phyloP scores from a whole-genome alignment of 1,140 invertebrate species.

The Philotrypesis tridentata region DNA sequence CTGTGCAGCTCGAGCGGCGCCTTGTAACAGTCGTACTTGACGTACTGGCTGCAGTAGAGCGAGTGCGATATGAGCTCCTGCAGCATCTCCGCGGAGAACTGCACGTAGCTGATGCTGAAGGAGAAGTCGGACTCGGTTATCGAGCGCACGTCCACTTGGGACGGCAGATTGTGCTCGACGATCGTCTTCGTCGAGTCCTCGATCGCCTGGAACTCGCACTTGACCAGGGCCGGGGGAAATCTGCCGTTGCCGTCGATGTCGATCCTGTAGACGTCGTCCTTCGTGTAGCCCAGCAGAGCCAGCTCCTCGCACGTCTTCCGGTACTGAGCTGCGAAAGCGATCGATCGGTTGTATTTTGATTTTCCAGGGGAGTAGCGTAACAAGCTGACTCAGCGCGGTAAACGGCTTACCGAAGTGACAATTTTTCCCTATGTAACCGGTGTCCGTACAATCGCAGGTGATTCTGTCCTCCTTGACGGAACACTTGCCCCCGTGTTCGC shows the following conservation, averaged over 20 bases:
- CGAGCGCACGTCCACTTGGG: constrained; percentile 89
- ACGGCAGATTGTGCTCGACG: constrained; percentile 93
- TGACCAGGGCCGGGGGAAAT: constrained; percentile 91
- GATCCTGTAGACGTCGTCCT: constrained; percentile 91
- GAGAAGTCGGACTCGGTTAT: constrained; percentile 84
- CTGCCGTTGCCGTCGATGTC: constrained; percentile 95
- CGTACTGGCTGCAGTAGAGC: constrained; percentile 90
- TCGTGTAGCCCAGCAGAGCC: constrained; percentile 87
- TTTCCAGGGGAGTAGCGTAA: not conserved
- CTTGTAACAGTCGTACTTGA: constrained; percentile 93
- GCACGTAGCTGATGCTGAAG: constrained; percentile 89
- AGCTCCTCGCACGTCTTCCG: constrained; percentile 94
- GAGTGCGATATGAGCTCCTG: constrained; percentile 92
- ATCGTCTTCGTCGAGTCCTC: constrained; percentile 92
- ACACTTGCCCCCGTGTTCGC: constrained; percentile 92
- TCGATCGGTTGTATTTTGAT: not conserved
- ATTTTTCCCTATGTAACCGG: constrained; percentile 91
- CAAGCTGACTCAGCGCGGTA: too few relatives aligned
- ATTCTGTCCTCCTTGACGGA: constrained; percentile 90
- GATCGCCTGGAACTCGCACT: constrained; percentile 91
- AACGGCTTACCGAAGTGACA: constrained; percentile 87
- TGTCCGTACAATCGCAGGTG: constrained; percentile 90
- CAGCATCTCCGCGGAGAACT: constrained; percentile 92
- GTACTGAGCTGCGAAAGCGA: constrained; percentile 83
- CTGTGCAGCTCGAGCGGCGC: constrained; percentile 90